Conservation (phyloP, 2,113 vertebrate genomes). For the Upupa epops region DNA sequence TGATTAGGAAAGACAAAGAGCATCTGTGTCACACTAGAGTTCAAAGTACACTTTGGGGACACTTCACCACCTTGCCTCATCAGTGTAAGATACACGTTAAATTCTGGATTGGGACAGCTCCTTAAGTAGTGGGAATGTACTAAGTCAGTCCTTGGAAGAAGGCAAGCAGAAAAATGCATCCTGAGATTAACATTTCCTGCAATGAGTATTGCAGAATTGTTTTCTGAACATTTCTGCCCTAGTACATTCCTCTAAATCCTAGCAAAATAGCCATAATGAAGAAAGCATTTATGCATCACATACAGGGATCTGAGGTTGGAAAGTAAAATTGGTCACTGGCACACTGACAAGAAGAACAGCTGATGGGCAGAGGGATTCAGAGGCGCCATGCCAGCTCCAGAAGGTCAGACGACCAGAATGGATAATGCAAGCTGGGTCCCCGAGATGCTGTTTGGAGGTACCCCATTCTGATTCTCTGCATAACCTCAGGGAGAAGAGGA, state of each 20-base stretch:
- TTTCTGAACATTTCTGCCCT: not conserved
- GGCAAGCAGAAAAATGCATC: not conserved
- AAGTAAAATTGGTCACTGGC: slow-evolving; percentile 3
- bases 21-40: not conserved
- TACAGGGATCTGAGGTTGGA: not conserved
- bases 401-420: not conserved
- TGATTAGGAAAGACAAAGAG: not conserved
- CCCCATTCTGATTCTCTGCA: slow-evolving; percentile 12
- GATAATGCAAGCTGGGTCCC: slow-evolving; percentile 22
- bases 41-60: not conserved
- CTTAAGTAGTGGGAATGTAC: not conserved
- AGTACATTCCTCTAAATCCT: not conserved
- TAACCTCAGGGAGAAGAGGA: slow-evolving; percentile 28
- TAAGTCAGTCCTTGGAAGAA: not conserved
- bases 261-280: not conserved
- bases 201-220: not conserved
- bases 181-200: not conserved
- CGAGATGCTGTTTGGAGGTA: not conserved
- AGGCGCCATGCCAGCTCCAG: not conserved
- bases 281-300: not conserved
- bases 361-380: slow-evolving; percentile 1
- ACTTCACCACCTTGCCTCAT: not conserved
- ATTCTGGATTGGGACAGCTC: not conserved
- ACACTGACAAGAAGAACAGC: not conserved
- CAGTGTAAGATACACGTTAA: not conserved